Conservation (phyloP, 2,797 vertebrate species). For the Halcyon chelicuti region DNA sequence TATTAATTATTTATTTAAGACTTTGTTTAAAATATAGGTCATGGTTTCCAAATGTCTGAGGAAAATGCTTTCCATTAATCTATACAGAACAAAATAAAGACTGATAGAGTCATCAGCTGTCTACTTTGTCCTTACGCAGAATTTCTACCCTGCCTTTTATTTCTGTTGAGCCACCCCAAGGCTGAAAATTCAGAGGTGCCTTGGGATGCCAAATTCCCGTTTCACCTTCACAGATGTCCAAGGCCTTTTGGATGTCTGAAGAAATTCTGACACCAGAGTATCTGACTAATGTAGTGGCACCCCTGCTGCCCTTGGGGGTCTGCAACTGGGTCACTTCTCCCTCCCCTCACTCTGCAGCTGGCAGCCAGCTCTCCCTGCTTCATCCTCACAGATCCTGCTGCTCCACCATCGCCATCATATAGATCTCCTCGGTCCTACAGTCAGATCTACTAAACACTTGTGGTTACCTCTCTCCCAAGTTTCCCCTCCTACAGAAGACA, state of each 20-base stretch:
- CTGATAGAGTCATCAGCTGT: neutral
- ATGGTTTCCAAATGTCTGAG: neutral
- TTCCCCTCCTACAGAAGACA: neutral
- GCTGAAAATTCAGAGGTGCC: neutral
- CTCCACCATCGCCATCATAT: neutral
- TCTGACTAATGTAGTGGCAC: neutral
- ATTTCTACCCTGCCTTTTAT: neutral
- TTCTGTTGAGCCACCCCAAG: neutral
- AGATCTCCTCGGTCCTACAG: neutral
- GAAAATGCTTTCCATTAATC: slow-evolving; percentile 16
- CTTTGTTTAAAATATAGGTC: slow-evolving; percentile 23
- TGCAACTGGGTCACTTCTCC: neutral
- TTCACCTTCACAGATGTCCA: neutral
- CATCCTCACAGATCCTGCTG: neutral
- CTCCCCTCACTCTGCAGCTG: neutral
- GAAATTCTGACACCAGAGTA: neutral
- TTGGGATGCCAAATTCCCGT: neutral
- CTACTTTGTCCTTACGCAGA: neutral
- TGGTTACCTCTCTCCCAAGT: neutral
- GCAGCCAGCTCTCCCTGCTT: neutral
- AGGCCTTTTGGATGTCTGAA: neutral
- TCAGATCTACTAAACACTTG: accelerated
- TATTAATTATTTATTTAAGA: slow-evolving; percentile 25
- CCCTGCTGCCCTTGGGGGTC: accelerated
- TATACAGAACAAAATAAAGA: neutral